phyloP scores from a whole-genome alignment of 92 coral and sea anemone species.

The Porites lobata region DNA sequence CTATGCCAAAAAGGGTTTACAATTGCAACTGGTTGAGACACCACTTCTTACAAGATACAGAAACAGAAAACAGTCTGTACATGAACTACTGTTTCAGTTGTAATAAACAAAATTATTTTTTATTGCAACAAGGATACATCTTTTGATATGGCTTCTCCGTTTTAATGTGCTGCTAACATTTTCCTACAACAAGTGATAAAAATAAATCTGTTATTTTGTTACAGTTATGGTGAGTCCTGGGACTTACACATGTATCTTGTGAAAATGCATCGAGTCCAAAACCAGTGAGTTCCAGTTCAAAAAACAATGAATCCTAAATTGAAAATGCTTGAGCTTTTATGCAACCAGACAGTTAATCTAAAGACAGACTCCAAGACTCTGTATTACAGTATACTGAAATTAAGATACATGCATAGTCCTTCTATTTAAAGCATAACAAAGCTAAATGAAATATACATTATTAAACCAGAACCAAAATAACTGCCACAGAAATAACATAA shows the following conservation, averaged over 20 bases:
- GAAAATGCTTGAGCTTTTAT: no score
- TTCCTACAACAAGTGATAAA: conserved; percentile 52
- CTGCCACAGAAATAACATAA: no score
- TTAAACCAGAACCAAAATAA: background rate
- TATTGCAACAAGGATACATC: conserved; percentile 84
- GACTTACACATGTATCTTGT: background rate
- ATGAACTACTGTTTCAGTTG: background rate
- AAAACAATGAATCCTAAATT: no score
- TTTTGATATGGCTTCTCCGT: conserved; percentile 84
- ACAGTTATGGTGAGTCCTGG: background rate
- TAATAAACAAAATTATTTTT: background rate
- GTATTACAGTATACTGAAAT: background rate
- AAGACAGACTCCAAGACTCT: no score
- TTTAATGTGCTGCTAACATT: conserved; percentile 72
- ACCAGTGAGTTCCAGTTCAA: background rate
- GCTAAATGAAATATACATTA: background rate
- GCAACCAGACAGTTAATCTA: no score
- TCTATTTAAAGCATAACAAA: background rate
- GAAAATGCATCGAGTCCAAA: no score
- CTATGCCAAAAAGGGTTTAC: no score
- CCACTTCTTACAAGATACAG: background rate
- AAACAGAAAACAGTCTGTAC: background rate
- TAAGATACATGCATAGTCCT: background rate
- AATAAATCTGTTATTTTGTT: background rate
- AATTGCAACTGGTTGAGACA: no score